Percentiles rank a stretch among this genome's conserved stretches.
These are phyloP conservation scores for Glaucomys volans DNA, from an alignment of 2,113 vertebrate species.

Conservation along the genomic window DNA sequence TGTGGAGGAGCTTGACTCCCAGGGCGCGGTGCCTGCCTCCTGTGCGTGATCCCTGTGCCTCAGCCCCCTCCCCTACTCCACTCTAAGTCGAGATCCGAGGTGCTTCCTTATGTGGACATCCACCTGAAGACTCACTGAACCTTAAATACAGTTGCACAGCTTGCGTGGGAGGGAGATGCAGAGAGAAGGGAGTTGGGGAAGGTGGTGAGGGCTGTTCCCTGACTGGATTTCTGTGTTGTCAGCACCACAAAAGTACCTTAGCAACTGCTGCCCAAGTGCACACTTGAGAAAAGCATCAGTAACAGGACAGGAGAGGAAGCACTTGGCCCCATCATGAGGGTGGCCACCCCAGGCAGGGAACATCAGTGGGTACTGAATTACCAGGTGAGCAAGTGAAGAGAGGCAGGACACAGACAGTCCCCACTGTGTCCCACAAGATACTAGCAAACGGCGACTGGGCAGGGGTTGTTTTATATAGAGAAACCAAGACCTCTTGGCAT, in stretches of 20 bases:
- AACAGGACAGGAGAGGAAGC: neutral
- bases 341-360: neutral
- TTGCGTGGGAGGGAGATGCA: neutral
- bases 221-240: neutral
- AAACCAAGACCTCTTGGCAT: neutral
- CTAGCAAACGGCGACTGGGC: too few relatives aligned
- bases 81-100: neutral
- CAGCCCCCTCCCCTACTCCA: too few relatives aligned
- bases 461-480: too few relatives aligned
- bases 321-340: too few relatives aligned
- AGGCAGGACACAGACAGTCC: neutral
- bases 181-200: neutral
- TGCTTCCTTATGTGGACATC: neutral
- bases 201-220: neutral
- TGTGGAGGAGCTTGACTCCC: neutral
- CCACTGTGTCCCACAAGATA: accelerated
- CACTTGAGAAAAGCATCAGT: neutral
- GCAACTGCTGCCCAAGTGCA: neutral
- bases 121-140: neutral
- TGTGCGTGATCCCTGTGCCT: too few relatives aligned
- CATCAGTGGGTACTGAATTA: too few relatives aligned
- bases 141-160: neutral
- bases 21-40: too few relatives aligned
- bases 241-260: neutral
- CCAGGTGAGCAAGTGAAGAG: neutral